These are phyloP conservation scores for Thamnophis elegans DNA, from an alignment of 2,797 vertebrate species.

Conservation along the genomic window DNA sequence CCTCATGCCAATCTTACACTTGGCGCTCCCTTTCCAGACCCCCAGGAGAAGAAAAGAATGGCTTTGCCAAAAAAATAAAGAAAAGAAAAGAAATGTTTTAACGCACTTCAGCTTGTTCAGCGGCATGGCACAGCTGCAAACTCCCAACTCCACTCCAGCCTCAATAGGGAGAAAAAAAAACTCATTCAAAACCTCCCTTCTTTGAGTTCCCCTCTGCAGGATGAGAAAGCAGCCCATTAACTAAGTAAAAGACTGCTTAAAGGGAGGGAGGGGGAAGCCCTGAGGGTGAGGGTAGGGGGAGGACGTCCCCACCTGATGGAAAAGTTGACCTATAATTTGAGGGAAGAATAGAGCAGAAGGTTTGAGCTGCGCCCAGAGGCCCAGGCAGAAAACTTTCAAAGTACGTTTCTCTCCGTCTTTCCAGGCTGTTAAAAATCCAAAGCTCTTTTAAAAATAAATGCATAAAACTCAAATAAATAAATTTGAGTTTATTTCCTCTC, in stretches of 20 bases:
- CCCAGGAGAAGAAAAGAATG: slow-evolving; percentile 34
- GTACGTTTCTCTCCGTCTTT: not conserved
- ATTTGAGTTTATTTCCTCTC: not conserved
- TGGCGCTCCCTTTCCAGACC: slow-evolving; percentile 15
- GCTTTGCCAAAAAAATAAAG: slow-evolving; percentile 10
- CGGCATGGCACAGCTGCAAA: slow-evolving; percentile 14
- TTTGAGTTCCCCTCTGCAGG: slow-evolving; percentile 44
- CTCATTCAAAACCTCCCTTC: slow-evolving; percentile 58
- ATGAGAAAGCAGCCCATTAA: slow-evolving; percentile 57
- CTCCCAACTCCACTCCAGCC: slow-evolving; percentile 35
- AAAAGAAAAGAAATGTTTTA: slow-evolving; percentile 26
- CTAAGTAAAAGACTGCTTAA: slow-evolving; percentile 39
- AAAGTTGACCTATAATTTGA: slow-evolving; percentile 48
- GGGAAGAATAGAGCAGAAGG: not conserved
- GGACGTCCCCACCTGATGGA: slow-evolving; percentile 51
- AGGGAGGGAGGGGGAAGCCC: not conserved
- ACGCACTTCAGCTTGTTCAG: slow-evolving; percentile 39
- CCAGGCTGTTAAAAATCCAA: not conserved
- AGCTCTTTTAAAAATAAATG: not conserved
- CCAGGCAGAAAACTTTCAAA: not conserved
- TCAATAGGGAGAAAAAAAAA: slow-evolving; percentile 21
- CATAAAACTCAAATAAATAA: too few species aligned
- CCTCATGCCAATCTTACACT: not conserved
- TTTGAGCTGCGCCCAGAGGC: not conserved
- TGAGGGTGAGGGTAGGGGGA: not conserved